These are phyloP conservation scores for Smutsia temminckii DNA, from an alignment of 2,797 vertebrate species.

Conservation along the genomic window DNA sequence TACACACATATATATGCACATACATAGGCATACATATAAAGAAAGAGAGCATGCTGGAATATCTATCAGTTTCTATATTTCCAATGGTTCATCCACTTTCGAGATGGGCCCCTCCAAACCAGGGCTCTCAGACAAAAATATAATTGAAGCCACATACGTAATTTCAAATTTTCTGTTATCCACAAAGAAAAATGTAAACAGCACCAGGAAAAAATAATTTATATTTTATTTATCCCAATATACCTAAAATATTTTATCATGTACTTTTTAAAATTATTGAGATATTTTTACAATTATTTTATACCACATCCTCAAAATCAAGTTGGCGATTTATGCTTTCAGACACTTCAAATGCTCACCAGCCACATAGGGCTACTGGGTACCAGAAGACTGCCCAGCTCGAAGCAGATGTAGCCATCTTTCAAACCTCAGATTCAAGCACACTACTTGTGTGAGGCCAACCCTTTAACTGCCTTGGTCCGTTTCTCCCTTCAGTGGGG, in stretches of 20 bases:
- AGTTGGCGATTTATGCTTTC: background rate
- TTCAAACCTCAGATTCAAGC: background rate
- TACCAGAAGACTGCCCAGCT: background rate
- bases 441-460: background rate
- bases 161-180: slow-evolving; percentile 16
- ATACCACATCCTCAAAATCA: background rate
- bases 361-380: background rate
- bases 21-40: background rate
- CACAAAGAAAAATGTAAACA: slow-evolving; percentile 22
- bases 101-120: background rate
- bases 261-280: background rate
- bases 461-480: background rate
- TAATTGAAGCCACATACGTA: background rate
- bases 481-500: background rate
- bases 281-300: background rate
- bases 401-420: background rate
- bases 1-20: background rate
- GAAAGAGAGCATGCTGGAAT: background rate
- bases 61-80: background rate
- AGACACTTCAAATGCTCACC: background rate
- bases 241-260: slow-evolving; percentile 24
- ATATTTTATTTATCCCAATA: background rate
- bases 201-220: slow-evolving; percentile 1
- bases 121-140: background rate
- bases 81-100: background rate